phyloP scores from a whole-genome alignment of 2,113 vertebrate species.

The Anoplopoma fimbria region DNA sequence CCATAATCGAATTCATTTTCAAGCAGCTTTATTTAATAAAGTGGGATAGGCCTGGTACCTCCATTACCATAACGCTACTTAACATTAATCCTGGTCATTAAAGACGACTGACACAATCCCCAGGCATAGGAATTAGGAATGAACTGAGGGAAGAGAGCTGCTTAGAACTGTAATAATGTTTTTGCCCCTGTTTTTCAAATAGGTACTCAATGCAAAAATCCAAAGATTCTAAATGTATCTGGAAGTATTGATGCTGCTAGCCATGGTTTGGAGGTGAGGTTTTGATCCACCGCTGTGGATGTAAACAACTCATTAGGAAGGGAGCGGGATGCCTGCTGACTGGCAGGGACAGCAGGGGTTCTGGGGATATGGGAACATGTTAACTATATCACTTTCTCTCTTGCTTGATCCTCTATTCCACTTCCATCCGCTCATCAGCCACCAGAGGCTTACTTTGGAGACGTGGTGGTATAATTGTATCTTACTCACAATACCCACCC shows the following conservation, averaged over 20 bases:
- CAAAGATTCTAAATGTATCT: constrained; percentile 46
- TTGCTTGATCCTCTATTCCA: constrained; percentile 44
- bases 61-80: constrained; percentile 85
- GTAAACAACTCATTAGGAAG: constrained; percentile 84
- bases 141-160: constrained; percentile 52
- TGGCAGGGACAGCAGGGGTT: constrained; percentile 77
- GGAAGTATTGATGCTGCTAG: constrained; percentile 59
- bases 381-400: constrained; percentile 55
- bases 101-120: constrained; percentile 81
- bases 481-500: constrained; percentile 45
- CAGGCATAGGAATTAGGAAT: constrained; percentile 74
- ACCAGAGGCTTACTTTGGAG: constrained; percentile 58
- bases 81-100: constrained; percentile 87
- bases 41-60: constrained; percentile 79
- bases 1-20: constrained; percentile 82
- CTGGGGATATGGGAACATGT: constrained; percentile 62
- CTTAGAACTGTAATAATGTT: constrained; percentile 73
- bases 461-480: constrained; percentile 55
- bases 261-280: constrained; percentile 65
- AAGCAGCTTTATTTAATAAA: constrained; percentile 89
- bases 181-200: constrained; percentile 67
- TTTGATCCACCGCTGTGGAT: constrained; percentile 69
- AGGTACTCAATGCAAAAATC: constrained; percentile 57
- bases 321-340: constrained; percentile 67
- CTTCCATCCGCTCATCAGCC: constrained; percentile 70